Conservation (phyloP, 2,797 vertebrate genomes). For the Chlorospingus flavigularis region DNA sequence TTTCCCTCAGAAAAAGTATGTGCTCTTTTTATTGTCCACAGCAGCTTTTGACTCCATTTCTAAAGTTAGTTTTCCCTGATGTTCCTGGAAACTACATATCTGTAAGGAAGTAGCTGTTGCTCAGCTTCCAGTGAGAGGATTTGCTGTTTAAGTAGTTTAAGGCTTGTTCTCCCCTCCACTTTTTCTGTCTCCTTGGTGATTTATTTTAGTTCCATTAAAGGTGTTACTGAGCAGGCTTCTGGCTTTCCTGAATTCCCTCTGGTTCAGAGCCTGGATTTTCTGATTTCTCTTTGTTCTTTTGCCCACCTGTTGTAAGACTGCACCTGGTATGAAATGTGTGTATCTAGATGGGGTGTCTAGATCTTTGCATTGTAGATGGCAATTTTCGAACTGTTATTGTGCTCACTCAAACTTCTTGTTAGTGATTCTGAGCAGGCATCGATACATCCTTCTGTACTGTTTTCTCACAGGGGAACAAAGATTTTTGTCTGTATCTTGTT, state of each 20-base stretch:
- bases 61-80: not conserved
- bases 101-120: not conserved
- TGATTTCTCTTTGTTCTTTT: not conserved
- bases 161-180: not conserved
- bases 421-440: conserved; percentile 31
- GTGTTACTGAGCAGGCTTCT: not conserved
- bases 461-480: conserved; percentile 28
- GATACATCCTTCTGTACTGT: not conserved
- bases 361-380: not conserved
- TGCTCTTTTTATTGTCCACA: not conserved
- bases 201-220: not conserved
- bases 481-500: conserved; percentile 33
- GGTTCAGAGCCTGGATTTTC: not conserved
- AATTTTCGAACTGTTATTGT: not conserved
- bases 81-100: not conserved
- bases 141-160: not conserved
- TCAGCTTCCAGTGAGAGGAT: not conserved
- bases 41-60: not conserved
- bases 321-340: not conserved
- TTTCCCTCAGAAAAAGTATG: not conserved
- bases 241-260: not conserved
- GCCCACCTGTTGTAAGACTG: not conserved
- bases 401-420: not conserved
- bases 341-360: not conserved
- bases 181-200: not conserved